Evolutionary conservation across 2,797 vertebrate genomes (phyloP).

Genomic region (Hippoglossus hippoglossus): DNA sequence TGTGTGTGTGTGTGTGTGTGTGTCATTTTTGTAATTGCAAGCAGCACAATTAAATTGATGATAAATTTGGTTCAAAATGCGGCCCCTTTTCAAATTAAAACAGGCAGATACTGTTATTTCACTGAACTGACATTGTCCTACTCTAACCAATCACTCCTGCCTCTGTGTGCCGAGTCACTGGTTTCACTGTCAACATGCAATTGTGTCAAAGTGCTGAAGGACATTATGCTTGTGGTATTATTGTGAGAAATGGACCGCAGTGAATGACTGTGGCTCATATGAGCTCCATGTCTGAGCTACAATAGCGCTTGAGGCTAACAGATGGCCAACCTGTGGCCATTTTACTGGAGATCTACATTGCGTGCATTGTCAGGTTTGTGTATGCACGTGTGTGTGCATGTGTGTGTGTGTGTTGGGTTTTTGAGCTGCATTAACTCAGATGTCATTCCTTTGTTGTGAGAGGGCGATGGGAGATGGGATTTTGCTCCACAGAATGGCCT

Average conservation of each 20-base stretch:
- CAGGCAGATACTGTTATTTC: neutral
- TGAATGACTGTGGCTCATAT: conserved; percentile 1
- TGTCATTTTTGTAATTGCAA: neutral
- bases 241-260: conserved; percentile 13
- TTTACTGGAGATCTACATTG: conserved; percentile 31
- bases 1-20: neutral
- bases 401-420: conserved; percentile 1
- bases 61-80: neutral
- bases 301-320: conserved; percentile 54
- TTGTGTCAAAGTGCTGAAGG: conserved; percentile 11
- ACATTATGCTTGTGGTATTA: conserved; percentile 6
- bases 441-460: conserved; percentile 40
- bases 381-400: neutral
- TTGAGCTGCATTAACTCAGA: conserved; percentile 28
- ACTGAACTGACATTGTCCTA: neutral
- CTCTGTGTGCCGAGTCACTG: neutral
- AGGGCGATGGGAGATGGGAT: conserved; percentile 29
- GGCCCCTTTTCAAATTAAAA: neutral
- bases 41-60: neutral
- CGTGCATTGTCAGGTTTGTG: neutral
- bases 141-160: neutral
- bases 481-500: conserved; percentile 17
- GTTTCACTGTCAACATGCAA: neutral
- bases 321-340: conserved; percentile 63
- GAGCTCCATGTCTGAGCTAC: conserved; percentile 41